These are phyloP conservation scores for Cinclus cinclus DNA, from an alignment of 2,113 vertebrate species.

Conservation along the genomic window DNA sequence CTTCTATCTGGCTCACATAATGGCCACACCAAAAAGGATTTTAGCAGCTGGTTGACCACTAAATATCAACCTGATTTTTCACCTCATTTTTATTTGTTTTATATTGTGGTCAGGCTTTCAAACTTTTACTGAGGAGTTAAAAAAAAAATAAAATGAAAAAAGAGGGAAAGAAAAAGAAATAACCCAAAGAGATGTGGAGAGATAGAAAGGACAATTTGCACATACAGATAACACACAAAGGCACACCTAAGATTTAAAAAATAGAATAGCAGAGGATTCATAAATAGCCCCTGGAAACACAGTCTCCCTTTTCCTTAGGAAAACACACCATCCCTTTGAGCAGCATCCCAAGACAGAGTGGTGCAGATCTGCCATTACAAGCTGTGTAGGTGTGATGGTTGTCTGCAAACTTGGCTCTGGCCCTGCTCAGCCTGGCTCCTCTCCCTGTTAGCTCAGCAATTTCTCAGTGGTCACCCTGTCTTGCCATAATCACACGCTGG, in stretches of 20 bases:
- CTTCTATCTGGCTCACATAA: conserved; percentile 51
- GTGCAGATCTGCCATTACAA: conserved; percentile 73
- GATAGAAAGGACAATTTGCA: neutral
- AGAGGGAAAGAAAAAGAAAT: neutral
- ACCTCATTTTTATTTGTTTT: conserved; percentile 22
- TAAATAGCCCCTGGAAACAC: conserved; percentile 48
- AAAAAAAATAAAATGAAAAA: neutral
- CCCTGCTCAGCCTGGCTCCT: conserved; percentile 62
- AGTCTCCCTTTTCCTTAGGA: conserved; percentile 19
- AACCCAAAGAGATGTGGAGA: neutral
- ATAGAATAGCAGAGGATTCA: conserved; percentile 14
- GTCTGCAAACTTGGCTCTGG: conserved; percentile 73
- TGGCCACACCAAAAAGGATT: conserved; percentile 28
- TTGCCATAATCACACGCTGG: conserved; percentile 95
- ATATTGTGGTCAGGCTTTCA: neutral
- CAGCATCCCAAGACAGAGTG: conserved; percentile 41
- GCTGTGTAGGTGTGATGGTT: conserved; percentile 74
- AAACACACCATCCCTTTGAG: conserved; percentile 12
- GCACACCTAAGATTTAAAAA: conserved; percentile 31
- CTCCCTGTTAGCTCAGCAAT: conserved; percentile 90
- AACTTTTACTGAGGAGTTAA: neutral
- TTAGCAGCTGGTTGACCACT: conserved; percentile 1
- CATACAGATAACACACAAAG: neutral
- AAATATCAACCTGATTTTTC: conserved; percentile 12
- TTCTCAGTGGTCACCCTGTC: conserved; percentile 90